Evolutionary conservation across 2,797 vertebrate genomes (phyloP), one percentile per base, ranked within the genome.

Genomic region (Danio kyathit): DNA sequence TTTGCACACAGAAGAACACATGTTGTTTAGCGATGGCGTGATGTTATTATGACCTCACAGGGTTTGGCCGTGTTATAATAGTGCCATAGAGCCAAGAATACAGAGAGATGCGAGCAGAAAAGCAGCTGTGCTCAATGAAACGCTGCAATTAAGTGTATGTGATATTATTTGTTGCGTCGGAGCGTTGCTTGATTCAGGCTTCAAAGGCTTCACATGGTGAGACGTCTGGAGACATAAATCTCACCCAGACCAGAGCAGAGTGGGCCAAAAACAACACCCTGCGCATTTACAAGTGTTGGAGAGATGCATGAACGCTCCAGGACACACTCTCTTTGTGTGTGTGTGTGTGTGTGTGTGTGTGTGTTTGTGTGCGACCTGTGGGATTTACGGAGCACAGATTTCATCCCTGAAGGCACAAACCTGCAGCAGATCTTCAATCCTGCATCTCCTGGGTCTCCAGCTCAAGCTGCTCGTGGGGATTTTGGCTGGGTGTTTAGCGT

Each of bases 261-360:
- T 43, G 74, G 76, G 87, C 89, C 90, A 91, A 90, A 88, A 91
- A 88, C 89, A 91, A 90, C 90, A 89, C 76, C 90, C 89, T 90
- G 86, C 43, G 89, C 87, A 85, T 91, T 91, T 88, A 90, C 90
- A 86, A 75, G 89, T 82, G 84, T 75, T 85, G 84, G 85, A 83
- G 83, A 82, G 79, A 88, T 84, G 82, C 84, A 78, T 75, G 84
- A 85, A 85, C 86, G 88, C 87, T 89, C 85, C 29, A 29, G 29
- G 29, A 29, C 76, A 56, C 63, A 21, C 59, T 65, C 69, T 74
- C n/a, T 59, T 46, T 63, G 63, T 59, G 57, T 57, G 29, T 29
- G 29, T 29, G 1, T 29, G 29, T 29, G 29, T 29, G 29, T 29
- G 29, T 29, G 29, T 29, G 29, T 29, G 29, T 29, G 29, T 29